Evolutionary conservation across 2,888 invertebrate genomes (phyloP).

Genomic region (Biston stratarius): DNA sequence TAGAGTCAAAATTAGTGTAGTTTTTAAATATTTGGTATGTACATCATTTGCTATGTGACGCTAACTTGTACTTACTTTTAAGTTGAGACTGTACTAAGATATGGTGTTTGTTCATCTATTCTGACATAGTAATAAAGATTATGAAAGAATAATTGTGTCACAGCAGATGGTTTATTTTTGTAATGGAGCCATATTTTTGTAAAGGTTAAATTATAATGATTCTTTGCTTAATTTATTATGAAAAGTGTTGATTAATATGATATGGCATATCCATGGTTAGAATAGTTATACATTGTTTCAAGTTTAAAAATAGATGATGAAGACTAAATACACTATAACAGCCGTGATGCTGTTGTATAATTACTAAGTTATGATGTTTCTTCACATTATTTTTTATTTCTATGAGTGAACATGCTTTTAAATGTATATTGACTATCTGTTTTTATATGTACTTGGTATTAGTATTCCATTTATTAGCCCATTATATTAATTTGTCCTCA

Average conservation of each 20-base stretch:
- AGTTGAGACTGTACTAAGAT: slow-evolving; percentile 1
- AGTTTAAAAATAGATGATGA: neutral
- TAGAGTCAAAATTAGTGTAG: slow-evolving; percentile 43
- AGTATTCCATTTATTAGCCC: neutral
- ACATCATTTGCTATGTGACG: slow-evolving; percentile 19
- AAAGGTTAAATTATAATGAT: slow-evolving; percentile 14
- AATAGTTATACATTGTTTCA: neutral
- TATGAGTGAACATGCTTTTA: neutral
- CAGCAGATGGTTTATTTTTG: slow-evolving; percentile 29
- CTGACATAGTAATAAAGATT: neutral
- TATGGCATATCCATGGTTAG: neutral
- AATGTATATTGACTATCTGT: neutral
- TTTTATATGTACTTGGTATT: neutral
- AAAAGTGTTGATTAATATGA: slow-evolving; percentile 1
- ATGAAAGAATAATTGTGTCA: slow-evolving; percentile 1
- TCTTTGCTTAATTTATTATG: slow-evolving; percentile 18
- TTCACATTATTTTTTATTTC: neutral
- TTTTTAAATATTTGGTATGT: slow-evolving; percentile 25
- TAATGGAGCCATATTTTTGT: slow-evolving; percentile 30
- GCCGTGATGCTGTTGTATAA: neutral
- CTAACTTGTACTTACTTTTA: neutral
- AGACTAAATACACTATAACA: neutral
- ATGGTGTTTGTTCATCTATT: neutral
- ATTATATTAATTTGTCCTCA: neutral
- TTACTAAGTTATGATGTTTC: neutral